phyloP scores from a whole-genome alignment of 1,140 invertebrate species.

The Adoxophyes honmai region DNA sequence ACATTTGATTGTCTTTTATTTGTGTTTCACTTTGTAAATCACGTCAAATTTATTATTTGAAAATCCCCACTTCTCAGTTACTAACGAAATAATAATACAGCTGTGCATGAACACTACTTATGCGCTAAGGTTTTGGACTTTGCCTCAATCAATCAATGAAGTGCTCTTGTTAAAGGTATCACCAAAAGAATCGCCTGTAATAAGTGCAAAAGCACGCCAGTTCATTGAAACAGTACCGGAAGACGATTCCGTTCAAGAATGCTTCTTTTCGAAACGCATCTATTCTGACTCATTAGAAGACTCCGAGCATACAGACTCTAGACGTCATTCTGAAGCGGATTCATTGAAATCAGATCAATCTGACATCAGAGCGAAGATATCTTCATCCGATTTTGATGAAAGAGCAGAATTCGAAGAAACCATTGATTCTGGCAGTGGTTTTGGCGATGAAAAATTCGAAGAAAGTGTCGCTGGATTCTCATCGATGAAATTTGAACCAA shows the following conservation, averaged over 20 bases:
- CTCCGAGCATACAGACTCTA: conserved; percentile 73
- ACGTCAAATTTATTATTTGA: no score
- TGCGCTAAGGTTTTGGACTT: no score
- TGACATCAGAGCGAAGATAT: conserved; percentile 68
- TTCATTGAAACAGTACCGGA: conserved; percentile 77
- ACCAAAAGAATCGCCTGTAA: conserved; percentile 66
- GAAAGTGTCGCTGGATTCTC: conserved; percentile 64
- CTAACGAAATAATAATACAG: no score
- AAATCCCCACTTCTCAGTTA: no score
- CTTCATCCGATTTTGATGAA: conserved; percentile 72
- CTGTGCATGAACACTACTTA: no score
- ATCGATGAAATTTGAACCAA: conserved; percentile 55
- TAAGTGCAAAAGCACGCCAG: conserved; percentile 74
- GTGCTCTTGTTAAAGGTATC: conserved; percentile 33
- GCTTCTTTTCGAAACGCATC: conserved; percentile 76
- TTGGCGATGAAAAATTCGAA: conserved; percentile 72
- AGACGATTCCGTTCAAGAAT: conserved; percentile 75
- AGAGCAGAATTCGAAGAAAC: conserved; percentile 69
- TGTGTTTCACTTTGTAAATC: no score
- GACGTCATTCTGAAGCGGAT: conserved; percentile 73
- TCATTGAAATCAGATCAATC: conserved; percentile 75
- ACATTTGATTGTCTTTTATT: no score
- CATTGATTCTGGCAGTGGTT: conserved; percentile 64
- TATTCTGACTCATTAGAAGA: conserved; percentile 76
- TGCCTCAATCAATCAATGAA: no score